Base-by-base conservation (phyloP, 2,888 invertebrate species). In the Hyposoter didymator region DNA sequence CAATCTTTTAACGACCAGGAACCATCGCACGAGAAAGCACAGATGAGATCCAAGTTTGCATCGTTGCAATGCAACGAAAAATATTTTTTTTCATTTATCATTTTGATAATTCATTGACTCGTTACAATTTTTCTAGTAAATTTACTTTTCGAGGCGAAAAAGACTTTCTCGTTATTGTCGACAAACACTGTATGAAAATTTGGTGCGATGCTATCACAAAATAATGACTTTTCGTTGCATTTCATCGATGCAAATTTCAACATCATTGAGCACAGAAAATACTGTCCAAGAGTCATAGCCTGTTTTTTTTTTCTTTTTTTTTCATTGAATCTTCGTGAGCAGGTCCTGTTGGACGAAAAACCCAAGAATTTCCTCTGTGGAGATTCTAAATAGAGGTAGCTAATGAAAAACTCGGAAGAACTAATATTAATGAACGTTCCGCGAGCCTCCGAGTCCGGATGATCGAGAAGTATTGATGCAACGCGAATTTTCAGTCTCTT, bases 1-100 rank as follows among this genome's bases (percentile, higher is more conserved):
- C 28, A 78, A 78, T 55, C 43, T 64, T n/a, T 22, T 14, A 67
- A 67, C 45, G 8, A 14, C 45, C 28, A 28, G 45, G 6, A 45
- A 6, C 64, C 35, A 35, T 64, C n/a, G n/a, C 32, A 17, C 22
- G 6, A 35, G 35, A 17, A 35, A 64, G 64, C 55, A 28, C 28
- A 28, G 28, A 28, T n/a, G n/a, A n/a, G n/a, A n/a, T n/a, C n/a
- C n/a, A n/a, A n/a, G n/a, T n/a, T n/a, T n/a, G n/a, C n/a, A n/a
- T n/a, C n/a, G n/a, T n/a, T n/a, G n/a, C n/a, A n/a, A n/a, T n/a
- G n/a, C n/a, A n/a, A n/a, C n/a, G n/a, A n/a, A n/a, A n/a, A n/a
- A n/a, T n/a, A n/a, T n/a, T n/a, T n/a, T n/a, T n/a, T n/a, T n/a
- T n/a, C n/a, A n/a, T n/a, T n/a, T n/a, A n/a, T n/a, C n/a, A n/a